Evolutionary conservation across 30 jellyfish, hydroid and myxozoan species (phyloP).

Genomic region (Catostylus mosaicus): DNA sequence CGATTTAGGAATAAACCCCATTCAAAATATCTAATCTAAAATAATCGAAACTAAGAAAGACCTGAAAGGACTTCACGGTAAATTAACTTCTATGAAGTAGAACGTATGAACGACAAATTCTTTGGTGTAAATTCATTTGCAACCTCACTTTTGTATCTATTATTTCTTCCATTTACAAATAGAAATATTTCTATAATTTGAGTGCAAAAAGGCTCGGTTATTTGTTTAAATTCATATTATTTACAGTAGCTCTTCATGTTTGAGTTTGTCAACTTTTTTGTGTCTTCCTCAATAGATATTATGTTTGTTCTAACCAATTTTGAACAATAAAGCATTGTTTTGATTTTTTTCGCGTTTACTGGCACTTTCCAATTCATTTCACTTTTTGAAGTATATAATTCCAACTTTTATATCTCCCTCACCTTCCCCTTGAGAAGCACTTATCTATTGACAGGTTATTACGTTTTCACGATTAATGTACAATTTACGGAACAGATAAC

Average conservation of each 20-base stretch:
- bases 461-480: too few relatives aligned
- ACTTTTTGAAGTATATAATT: not conserved
- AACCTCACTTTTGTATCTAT: conserved; percentile 18
- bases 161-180: conserved; percentile 13
- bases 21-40: not conserved
- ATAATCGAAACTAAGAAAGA: too few relatives aligned
- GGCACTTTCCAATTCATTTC: not conserved
- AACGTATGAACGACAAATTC: not conserved
- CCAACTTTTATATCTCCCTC: too few relatives aligned
- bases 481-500: too few relatives aligned
- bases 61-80: not conserved
- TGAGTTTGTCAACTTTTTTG: conserved; percentile 64
- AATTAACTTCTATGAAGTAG: conserved; percentile 34
- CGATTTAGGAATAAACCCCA: conserved; percentile 6
- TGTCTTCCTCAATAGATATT: conserved; percentile 62
- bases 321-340: conserved; percentile 15
- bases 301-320: conserved; percentile 51
- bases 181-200: conserved; percentile 29
- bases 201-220: conserved; percentile 71
- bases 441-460: too few relatives aligned
- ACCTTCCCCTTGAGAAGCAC: too few relatives aligned
- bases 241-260: conserved; percentile 64
- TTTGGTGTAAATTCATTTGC: conserved; percentile 16
- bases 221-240: conserved; percentile 40
- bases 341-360: not conserved